Evolutionary conservation across 2,797 vertebrate species (phyloP), one percentile per base, ranked within the genome.

Genomic region (Schizothorax lantsangensis): DNA sequence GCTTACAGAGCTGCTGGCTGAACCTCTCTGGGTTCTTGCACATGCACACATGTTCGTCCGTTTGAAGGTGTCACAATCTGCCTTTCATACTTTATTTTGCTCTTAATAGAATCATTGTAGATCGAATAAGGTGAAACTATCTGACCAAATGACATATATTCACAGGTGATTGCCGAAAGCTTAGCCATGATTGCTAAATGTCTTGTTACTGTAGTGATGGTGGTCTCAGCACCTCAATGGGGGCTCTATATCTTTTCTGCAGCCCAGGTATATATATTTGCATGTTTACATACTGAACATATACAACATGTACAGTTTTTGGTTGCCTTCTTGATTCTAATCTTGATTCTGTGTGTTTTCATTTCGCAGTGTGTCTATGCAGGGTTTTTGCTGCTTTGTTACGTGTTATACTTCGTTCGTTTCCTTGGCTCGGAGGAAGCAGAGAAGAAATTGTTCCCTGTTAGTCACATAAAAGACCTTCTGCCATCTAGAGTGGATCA

Each of bases 11-110:
- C 96, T 99, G 86, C 93, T 99, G 64, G 96, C 95, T 40, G 98
- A 99, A 90, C 98, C 98, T 0, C 93, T 98, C 80, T 98, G 97
- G 97, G 96, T 99, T 71, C 94, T 99, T 93, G 97, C 98, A 89
- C 98, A 99, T 88, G 96, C 95, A 69, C 97, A 99, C 92, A 97
- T 99, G 96, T 97, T 99, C 83, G 94, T 99, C 72, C 96, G 93
- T 26, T 94, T 99, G 73, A 99, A 99, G 95, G 98, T 98, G 79
- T 38, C 47, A 14, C 1, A 73, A 10, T 78, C 11, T 68, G 19
- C 15, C 54, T 33, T 26, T 47, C 12, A 21, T 26, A 47, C 26
- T 33, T 38, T 74, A 43, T 23, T 57, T 23, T 57, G 54, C 19
- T 71, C n/a, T 38, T 43, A 43, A 54, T 23, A 77, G 30, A 49